Percentiles rank a stretch among this genome's conserved stretches.
Conservation (phyloP, 2,113 vertebrate genomes). For the Pungitius pungitius region DNA sequence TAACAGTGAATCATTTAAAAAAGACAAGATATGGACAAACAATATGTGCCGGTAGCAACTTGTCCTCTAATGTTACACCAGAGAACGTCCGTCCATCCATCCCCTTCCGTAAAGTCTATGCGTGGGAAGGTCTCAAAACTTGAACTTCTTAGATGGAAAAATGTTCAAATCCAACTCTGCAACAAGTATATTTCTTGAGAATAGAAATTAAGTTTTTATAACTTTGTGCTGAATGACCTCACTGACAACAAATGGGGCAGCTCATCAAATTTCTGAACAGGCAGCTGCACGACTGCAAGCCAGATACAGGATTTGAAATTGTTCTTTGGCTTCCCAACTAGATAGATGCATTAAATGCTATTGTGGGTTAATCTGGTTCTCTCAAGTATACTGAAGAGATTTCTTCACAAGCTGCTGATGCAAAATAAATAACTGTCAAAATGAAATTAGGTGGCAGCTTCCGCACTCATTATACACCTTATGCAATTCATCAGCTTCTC, state of each 20-base stretch:
- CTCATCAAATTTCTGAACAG: neutral
- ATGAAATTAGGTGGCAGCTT: conserved; percentile 52
- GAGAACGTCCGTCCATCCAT: no score
- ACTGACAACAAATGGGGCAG: neutral
- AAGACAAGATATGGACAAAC: neutral
- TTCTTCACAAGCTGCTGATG: conserved; percentile 29
- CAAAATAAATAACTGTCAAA: conserved; percentile 54
- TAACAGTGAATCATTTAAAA: neutral
- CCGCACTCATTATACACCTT: conserved; percentile 70
- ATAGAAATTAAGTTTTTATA: neutral
- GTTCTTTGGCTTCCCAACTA: neutral
- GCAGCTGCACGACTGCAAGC: no score
- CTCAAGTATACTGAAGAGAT: conserved; percentile 19
- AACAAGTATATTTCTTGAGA: conserved; percentile 1
- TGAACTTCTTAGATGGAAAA: neutral
- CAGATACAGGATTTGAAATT: conserved; percentile 7
- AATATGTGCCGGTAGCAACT: neutral
- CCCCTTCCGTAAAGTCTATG: no score
- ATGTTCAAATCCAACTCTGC: neutral
- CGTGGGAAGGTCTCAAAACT: neutral
- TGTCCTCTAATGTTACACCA: no score
- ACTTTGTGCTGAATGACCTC: neutral
- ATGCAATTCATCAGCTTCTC: conserved; percentile 69
- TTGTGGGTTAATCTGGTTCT: conserved; percentile 7
- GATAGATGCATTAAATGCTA: conserved; percentile 2